These are phyloP conservation scores for Protosalanx chinensis DNA, from an alignment of 2,797 vertebrate species.

Conservation along the genomic window DNA sequence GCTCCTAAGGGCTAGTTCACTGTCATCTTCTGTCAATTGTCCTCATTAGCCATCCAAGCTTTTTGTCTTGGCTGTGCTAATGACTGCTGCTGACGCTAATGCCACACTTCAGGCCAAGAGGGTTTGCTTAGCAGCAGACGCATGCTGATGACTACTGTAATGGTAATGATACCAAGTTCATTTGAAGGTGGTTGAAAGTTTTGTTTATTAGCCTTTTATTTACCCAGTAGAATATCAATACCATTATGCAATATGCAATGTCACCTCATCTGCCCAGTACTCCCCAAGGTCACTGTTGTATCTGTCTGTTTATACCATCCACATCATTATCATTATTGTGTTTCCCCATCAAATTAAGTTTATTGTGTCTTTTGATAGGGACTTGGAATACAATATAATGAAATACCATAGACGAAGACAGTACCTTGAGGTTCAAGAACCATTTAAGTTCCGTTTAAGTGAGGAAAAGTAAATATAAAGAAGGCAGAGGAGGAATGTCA, in stretches of 20 bases:
- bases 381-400: not conserved
- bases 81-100: not conserved
- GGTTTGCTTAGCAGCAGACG: not conserved
- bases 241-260: not conserved
- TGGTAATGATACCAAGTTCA: not conserved
- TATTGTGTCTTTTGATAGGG: not conserved
- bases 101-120: not conserved
- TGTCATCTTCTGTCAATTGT: not conserved
- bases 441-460: not conserved
- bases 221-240: not conserved
- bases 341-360: not conserved
- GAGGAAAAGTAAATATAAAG: constrained; percentile 15
- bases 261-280: not conserved
- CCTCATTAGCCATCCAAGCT: not conserved
- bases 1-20: constrained; percentile 8
- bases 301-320: not conserved
- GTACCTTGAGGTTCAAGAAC: not conserved
- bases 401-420: too few species aligned
- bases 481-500: not conserved
- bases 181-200: not conserved
- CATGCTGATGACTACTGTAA: not conserved
- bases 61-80: constrained; percentile 15
- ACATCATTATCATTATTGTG: not conserved
- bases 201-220: constrained; percentile 5
- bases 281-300: not conserved